Percentiles rank a stretch among this genome's conserved stretches.
phyloP scores from a whole-genome alignment of 2,113 vertebrate species.

The Gasterosteus nipponicus region DNA sequence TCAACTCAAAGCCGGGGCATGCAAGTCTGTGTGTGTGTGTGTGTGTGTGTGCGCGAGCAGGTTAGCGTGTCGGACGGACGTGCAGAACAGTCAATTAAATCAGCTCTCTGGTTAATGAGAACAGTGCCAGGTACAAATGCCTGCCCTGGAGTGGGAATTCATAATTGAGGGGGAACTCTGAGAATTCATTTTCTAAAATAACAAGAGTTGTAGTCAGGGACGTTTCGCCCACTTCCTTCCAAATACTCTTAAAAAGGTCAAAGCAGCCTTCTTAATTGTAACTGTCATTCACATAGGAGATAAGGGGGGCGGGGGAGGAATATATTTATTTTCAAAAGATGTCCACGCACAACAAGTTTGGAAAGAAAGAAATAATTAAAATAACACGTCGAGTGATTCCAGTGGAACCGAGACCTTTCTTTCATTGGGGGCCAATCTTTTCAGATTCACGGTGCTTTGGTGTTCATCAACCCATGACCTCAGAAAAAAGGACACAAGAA shows the following conservation, averaged over 20 bases:
- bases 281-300: not conserved
- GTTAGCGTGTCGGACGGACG: slow-evolving; percentile 47
- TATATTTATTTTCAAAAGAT: not conserved
- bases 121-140: slow-evolving; percentile 72
- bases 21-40: not conserved
- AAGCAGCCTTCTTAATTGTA: slow-evolving; percentile 4
- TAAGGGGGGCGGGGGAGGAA: not conserved
- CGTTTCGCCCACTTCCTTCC: slow-evolving; percentile 18
- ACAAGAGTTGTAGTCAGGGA: slow-evolving; percentile 25
- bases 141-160: slow-evolving; percentile 68
- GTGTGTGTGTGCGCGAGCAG: slow-evolving; percentile 9
- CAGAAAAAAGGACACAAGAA: too few relatives aligned
- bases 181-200: slow-evolving; percentile 68
- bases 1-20: slow-evolving; percentile 20
- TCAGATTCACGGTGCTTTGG: not conserved
- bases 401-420: not conserved
- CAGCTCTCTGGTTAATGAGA: slow-evolving; percentile 72
- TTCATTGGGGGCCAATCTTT: not conserved
- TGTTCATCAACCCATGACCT: not conserved
- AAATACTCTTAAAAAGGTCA: slow-evolving; percentile 35
- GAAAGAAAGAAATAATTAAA: not conserved
- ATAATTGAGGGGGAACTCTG: slow-evolving; percentile 72
- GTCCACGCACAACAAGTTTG: not conserved
- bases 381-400: not conserved
- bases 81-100: slow-evolving; percentile 72